These are phyloP conservation scores for Hermaeophaga mercurialis DNA, from an alignment of 2,888 invertebrate genomes.

Conservation along the genomic window DNA sequence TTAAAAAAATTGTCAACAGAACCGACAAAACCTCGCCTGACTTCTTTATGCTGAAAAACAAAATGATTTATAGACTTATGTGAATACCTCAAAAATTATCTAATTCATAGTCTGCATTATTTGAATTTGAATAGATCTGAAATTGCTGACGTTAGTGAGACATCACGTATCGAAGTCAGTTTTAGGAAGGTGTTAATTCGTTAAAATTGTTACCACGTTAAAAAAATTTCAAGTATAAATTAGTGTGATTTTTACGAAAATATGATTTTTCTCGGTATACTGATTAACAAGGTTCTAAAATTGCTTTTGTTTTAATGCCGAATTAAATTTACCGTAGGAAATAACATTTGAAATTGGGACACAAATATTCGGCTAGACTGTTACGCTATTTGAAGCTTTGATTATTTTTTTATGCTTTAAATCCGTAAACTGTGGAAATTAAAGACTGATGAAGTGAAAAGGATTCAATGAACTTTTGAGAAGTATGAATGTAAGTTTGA, in stretches of 20 bases:
- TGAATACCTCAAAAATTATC: conserved; percentile 4
- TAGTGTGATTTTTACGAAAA: too few relatives aligned
- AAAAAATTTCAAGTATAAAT: too few relatives aligned
- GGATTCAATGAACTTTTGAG: conserved; percentile 27
- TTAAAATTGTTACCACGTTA: not conserved
- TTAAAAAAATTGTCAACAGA: too few relatives aligned
- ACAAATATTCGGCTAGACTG: conserved; percentile 3
- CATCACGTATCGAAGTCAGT: not conserved
- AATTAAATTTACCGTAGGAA: too few relatives aligned
- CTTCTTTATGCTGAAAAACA: too few relatives aligned
- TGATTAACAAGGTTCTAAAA: too few relatives aligned
- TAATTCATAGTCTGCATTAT: not conserved
- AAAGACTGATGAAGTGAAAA: conserved; percentile 17
- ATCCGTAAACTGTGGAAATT: conserved; percentile 25
- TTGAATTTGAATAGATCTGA: conserved; percentile 1
- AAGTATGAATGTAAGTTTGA: not conserved
- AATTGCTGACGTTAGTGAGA: conserved; percentile 2
- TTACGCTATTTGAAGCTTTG: not conserved
- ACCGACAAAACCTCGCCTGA: too few relatives aligned
- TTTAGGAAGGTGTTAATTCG: conserved; percentile 2
- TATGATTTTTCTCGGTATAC: too few relatives aligned
- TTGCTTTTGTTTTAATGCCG: too few relatives aligned
- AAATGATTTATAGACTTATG: not conserved
- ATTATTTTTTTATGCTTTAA: conserved; percentile 16
- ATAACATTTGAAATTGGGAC: too few relatives aligned